Conservation (phyloP, 2,888 invertebrate genomes). For the Pristionchus fissidentatus region DNA sequence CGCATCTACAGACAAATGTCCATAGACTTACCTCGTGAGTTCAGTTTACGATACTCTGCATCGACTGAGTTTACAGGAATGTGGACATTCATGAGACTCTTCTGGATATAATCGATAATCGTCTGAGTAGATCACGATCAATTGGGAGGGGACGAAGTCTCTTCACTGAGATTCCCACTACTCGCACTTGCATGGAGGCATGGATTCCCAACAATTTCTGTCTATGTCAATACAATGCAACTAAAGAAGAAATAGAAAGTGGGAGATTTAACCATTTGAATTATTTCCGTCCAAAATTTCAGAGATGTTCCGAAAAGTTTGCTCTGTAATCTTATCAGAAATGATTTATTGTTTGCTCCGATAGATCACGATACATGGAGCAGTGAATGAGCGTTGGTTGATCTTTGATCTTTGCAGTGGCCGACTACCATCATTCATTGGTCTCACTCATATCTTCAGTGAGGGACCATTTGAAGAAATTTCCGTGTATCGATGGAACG, state of each 20-base stretch:
- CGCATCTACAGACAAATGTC: not conserved
- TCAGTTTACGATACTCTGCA: not conserved
- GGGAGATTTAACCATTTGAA: not conserved
- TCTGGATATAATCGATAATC: conserved; percentile 49
- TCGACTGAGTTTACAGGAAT: conserved; percentile 51
- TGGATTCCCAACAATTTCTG: conserved; percentile 58
- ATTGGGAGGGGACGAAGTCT: conserved; percentile 51
- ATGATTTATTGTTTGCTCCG: not conserved
- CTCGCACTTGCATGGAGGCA: conserved; percentile 55
- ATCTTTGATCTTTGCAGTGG: too few species aligned
- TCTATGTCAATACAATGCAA: conserved; percentile 56
- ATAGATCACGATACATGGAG: not conserved
- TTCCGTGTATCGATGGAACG: not conserved
- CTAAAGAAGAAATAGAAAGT: not conserved
- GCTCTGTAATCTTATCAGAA: not conserved
- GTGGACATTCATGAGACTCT: conserved; percentile 61
- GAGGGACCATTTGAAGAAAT: not conserved
- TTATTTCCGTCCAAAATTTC: not conserved
- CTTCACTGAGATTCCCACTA: conserved; percentile 51
- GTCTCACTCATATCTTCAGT: not conserved
- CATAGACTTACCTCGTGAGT: conserved; percentile 56
- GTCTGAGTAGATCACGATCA: not conserved
- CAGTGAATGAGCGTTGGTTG: too few species aligned
- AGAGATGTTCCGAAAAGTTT: not conserved
- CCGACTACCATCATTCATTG: not conserved